These are phyloP conservation scores for Scatophagus argus DNA, from an alignment of 2,113 vertebrate species.

Conservation along the genomic window DNA sequence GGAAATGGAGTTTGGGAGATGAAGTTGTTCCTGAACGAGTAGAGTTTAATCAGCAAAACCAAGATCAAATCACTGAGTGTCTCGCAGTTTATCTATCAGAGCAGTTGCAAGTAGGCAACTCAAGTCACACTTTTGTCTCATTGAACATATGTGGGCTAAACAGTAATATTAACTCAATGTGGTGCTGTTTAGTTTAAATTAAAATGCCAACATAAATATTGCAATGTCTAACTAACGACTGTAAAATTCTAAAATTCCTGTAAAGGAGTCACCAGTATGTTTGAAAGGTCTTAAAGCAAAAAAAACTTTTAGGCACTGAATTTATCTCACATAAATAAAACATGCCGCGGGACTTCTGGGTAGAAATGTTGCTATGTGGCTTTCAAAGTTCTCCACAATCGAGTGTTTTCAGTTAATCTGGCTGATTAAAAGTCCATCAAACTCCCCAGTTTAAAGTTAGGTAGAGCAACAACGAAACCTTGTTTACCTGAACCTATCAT, in stretches of 20 bases:
- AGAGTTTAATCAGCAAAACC: slow-evolving; percentile 39
- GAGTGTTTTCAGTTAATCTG: not conserved
- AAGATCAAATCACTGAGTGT: slow-evolving; percentile 16
- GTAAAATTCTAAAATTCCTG: not conserved
- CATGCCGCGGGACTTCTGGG: not conserved
- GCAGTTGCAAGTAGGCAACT: not conserved
- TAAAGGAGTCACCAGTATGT: not conserved
- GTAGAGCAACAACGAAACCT: too few species aligned
- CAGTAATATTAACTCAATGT: not conserved
- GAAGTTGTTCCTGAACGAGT: slow-evolving; percentile 29
- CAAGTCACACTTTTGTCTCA: slow-evolving; percentile 20
- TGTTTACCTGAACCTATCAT: too few species aligned
- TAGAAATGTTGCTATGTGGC: not conserved
- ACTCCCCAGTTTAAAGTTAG: too few species aligned
- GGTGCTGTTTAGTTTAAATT: not conserved
- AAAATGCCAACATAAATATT: not conserved
- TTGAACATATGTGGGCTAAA: slow-evolving; percentile 3
- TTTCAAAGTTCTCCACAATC: slow-evolving; percentile 1
- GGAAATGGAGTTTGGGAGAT: slow-evolving; percentile 45
- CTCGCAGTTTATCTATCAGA: slow-evolving; percentile 19
- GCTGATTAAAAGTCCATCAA: too few species aligned
- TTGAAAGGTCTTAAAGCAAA: not conserved
- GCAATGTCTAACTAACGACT: not conserved
- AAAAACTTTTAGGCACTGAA: not conserved
- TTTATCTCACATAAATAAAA: not conserved